Evolutionary conservation across 2,797 vertebrate species (phyloP).

Genomic region (Agapornis canus): DNA sequence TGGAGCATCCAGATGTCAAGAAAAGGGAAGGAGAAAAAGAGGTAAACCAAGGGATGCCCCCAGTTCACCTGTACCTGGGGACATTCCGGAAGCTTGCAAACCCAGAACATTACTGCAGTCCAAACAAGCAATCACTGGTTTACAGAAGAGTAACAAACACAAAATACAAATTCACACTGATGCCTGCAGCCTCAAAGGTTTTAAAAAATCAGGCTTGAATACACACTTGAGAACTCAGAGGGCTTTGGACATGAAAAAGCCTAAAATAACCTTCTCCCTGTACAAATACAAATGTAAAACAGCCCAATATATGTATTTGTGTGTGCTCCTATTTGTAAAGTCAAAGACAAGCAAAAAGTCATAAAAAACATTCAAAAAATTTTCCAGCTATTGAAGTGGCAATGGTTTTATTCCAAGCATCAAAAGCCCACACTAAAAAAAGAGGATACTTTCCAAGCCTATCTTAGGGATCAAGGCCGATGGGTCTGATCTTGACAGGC

Average conservation of each 20-base stretch:
- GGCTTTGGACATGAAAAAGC: not conserved
- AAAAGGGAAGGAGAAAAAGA: not conserved
- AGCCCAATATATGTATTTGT: not conserved
- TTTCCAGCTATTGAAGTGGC: not conserved
- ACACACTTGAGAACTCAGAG: not conserved
- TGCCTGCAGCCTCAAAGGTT: not conserved
- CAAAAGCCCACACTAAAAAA: not conserved
- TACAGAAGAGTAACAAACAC: not conserved
- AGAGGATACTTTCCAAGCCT: not conserved
- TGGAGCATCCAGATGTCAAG: not conserved
- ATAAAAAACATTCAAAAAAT: not conserved
- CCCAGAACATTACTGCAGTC: not conserved
- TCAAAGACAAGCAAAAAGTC: not conserved
- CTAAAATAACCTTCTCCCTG: not conserved
- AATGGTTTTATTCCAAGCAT: not conserved
- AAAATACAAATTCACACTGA: not conserved
- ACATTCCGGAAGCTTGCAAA: not conserved
- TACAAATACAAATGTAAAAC: not conserved
- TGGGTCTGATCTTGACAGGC: not conserved
- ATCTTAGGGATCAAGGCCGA: not conserved
- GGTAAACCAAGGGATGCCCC: not conserved
- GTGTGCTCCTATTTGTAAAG: not conserved
- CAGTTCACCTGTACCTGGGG: not conserved
- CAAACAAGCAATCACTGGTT: not conserved
- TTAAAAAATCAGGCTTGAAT: not conserved